These are phyloP conservation scores for Seriola aureovittata DNA, from an alignment of 2,113 vertebrate genomes.

Conservation along the genomic window DNA sequence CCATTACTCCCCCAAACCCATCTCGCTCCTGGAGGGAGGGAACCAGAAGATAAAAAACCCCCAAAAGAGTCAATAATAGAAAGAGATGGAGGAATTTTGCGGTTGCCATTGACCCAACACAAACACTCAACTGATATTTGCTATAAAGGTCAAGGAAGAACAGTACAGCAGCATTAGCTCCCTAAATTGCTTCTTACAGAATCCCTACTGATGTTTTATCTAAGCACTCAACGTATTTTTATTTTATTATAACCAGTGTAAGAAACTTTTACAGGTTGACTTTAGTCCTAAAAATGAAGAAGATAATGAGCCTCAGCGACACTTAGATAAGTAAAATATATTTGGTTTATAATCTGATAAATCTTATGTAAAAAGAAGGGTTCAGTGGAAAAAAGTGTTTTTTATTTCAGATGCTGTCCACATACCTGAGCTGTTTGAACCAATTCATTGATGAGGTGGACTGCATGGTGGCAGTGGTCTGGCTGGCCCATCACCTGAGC, in stretches of 20 bases:
- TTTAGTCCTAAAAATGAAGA: too few species aligned
- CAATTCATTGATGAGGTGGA: conserved; percentile 96
- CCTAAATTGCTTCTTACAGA: too few species aligned
- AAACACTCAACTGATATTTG: background rate
- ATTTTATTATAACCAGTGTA: too few species aligned
- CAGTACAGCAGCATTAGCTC: background rate
- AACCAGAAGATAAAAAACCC: background rate
- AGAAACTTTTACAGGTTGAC: too few species aligned
- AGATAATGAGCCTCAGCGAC: too few species aligned
- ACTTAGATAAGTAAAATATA: background rate
- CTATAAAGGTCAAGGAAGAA: background rate
- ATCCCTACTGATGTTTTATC: background rate
- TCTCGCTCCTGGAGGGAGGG: conserved; percentile 89
- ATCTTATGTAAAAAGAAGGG: background rate
- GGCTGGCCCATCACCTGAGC: conserved; percentile 98
- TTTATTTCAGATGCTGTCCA: background rate
- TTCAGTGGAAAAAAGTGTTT: background rate
- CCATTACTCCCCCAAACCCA: conserved; percentile 89
- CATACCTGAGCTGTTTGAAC: conserved; percentile 96
- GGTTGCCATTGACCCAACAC: background rate
- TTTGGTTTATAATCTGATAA: background rate
- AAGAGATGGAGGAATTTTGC: background rate
- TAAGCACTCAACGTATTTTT: background rate
- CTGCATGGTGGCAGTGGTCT: conserved; percentile 95
- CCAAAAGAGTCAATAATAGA: background rate